A percentile compares a stretch with the other conserved stretches of the same genome.
Conservation (phyloP, 2,113 vertebrate species). For the Machaerirhynchus nigripectus region DNA sequence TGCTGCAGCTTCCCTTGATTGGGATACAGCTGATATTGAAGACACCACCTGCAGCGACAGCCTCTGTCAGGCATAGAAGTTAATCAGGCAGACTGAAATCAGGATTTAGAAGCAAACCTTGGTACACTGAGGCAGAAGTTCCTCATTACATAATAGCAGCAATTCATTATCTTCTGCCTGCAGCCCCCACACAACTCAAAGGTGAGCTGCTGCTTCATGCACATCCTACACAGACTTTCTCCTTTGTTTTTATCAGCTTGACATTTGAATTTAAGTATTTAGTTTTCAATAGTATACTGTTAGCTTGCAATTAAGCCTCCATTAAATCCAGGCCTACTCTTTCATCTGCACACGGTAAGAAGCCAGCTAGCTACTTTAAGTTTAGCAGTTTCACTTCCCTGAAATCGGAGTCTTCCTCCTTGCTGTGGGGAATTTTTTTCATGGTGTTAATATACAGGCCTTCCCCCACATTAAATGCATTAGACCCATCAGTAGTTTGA, state of each 20-base stretch:
- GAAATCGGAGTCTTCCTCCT: neutral
- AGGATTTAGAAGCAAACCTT: neutral
- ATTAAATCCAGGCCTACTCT: neutral
- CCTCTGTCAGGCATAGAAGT: neutral
- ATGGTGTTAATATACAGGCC: neutral
- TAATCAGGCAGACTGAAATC: neutral
- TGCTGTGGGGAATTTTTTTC: neutral
- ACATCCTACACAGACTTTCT: neutral
- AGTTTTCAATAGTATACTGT: neutral
- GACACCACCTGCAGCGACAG: accelerated
- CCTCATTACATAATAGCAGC: neutral
- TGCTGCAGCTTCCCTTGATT: accelerated
- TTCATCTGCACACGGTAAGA: neutral
- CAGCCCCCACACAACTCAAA: neutral
- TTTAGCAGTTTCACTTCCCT: neutral
- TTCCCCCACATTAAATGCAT: neutral
- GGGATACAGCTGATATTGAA: neutral
- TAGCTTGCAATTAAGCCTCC: neutral
- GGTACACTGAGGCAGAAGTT: neutral
- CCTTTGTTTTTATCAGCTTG: neutral
- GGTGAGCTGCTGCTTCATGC: neutral
- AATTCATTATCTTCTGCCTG: neutral
- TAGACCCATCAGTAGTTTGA: neutral
- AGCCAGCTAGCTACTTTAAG: neutral
- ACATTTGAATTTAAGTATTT: neutral